Conservation (phyloP, 2,797 vertebrate genomes). For the Phylloscopus collybita region DNA sequence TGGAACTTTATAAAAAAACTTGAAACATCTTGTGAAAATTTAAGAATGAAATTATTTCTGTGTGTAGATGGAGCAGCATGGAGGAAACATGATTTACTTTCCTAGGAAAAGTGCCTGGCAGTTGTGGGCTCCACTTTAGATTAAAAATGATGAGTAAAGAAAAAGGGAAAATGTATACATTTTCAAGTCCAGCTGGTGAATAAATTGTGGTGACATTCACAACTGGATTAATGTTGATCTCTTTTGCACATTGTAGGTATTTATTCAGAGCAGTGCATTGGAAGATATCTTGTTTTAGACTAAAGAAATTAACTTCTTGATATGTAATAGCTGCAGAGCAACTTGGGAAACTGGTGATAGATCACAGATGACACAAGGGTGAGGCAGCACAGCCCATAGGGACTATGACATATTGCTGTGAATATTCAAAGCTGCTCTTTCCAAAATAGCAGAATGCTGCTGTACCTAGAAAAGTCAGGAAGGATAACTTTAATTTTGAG, state of each 20-base stretch:
- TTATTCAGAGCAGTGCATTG: neutral
- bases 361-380: neutral
- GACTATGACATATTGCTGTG: conserved; percentile 26
- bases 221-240: neutral
- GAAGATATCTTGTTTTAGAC: neutral
- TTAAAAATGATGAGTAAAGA: neutral
- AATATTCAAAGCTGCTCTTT: conserved; percentile 31
- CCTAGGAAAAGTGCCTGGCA: neutral
- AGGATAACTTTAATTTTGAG: neutral
- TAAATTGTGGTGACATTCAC: neutral
- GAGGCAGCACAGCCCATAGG: conserved; percentile 10
- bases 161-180: neutral
- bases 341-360: neutral
- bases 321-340: neutral
- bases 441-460: neutral
- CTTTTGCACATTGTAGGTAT: neutral
- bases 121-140: neutral
- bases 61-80: neutral
- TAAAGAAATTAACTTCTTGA: neutral
- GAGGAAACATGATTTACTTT: neutral
- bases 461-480: conserved; percentile 6
- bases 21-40: neutral
- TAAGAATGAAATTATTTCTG: neutral
- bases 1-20: neutral
- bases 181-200: neutral